A percentile compares a stretch with the other conserved stretches of the same genome.
Evolutionary conservation across 1,140 invertebrate species (phyloP).

Genomic region (Drosophila gunungcola): DNA sequence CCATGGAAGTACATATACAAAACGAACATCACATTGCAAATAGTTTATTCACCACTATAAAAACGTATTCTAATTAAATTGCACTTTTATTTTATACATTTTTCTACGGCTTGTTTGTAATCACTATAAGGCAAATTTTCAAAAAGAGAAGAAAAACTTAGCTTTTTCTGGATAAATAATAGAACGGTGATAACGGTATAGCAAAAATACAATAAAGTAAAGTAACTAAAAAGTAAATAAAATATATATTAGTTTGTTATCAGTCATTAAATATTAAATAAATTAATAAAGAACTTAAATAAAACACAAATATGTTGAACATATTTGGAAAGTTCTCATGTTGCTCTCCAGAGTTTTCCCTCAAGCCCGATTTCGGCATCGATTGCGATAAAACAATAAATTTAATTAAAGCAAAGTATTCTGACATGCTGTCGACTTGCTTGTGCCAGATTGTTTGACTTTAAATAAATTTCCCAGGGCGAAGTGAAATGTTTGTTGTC

Average conservation of each 20-base stretch:
- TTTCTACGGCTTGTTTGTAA: no score
- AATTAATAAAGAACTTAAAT: neutral
- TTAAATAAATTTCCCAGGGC: conserved; percentile 31
- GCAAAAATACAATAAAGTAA: no score
- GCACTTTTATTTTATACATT: no score
- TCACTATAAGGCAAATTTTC: no score
- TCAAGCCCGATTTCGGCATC: conserved; percentile 9
- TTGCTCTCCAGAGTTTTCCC: neutral
- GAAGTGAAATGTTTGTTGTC: neutral
- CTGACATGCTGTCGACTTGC: conserved; percentile 13
- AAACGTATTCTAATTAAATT: no score
- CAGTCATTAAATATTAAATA: neutral
- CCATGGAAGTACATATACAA: neutral
- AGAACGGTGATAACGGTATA: no score
- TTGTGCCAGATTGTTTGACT: conserved; percentile 37
- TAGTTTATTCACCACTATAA: no score
- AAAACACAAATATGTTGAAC: neutral
- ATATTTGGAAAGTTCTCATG: conserved; percentile 4
- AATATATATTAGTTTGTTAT: neutral
- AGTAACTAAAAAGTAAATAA: no score
- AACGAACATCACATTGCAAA: neutral
- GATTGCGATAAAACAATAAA: conserved; percentile 37
- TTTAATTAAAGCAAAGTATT: conserved; percentile 30
- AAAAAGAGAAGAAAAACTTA: no score
- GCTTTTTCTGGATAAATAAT: no score